Base-by-base conservation (phyloP, 2,888 invertebrate species). In the Conchocele bisecta region DNA sequence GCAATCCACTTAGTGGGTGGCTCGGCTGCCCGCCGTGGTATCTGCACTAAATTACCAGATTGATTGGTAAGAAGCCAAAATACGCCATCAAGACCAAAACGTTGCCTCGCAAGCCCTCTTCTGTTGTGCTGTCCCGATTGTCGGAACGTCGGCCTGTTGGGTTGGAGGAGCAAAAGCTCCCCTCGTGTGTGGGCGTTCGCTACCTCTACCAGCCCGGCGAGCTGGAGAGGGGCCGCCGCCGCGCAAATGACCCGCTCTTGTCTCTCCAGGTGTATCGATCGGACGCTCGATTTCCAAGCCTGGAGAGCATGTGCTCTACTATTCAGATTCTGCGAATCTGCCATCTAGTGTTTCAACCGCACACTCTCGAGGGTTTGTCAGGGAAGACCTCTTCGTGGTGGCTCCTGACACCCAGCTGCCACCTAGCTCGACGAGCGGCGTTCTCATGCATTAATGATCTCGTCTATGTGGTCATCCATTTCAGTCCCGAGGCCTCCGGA, bases 311-410 rank as follows among this genome's bases (percentile, higher is more conserved):
- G 42, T 42, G 42, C 22, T 42, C 17, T 11, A 13, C 11, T 35
- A 11, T 35, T 35, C 13, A 13, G n/a, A 42, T 42, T 42, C n/a
- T 22, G n/a, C 22, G 42, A 7, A 42, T n/a, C n/a, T n/a, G n/a
- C n/a, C n/a, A n/a, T n/a, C n/a, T n/a, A n/a, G n/a, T n/a, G n/a
- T n/a, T n/a, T n/a, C n/a, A n/a, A 15, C 11, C n/a, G n/a, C 17
- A 15, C 42, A 17, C 7, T 22, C 42, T 7, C 42, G 42, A 20
- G 42, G 42, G 17, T 42, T 42, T 42, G 42, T 5, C n/a, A 42
- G 42, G 42, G 42, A 42, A 42, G 42, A 42, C n/a, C 42, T 42
- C 22, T n/a, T n/a, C n/a, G n/a, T 6, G 42, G 42, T 42, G 42
- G 7, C 42, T 15, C 6, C 42, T 13, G 37, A 35, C 13, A 35